These are phyloP conservation scores for Pemphredon lugubris DNA, from an alignment of 2,888 invertebrate genomes.

Conservation along the genomic window DNA sequence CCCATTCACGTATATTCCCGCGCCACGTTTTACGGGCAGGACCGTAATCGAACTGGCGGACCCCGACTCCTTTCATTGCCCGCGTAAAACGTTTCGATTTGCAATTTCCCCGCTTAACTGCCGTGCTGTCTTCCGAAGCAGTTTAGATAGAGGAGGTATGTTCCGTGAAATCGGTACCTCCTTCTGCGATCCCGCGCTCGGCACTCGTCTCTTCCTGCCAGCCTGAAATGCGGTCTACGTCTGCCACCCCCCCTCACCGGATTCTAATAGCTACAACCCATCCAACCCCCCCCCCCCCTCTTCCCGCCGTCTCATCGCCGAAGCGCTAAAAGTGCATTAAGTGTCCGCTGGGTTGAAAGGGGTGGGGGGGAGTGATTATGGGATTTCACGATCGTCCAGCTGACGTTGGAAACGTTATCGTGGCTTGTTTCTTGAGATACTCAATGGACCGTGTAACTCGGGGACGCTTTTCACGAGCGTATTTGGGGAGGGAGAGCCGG, in stretches of 20 bases:
- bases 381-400: constrained; percentile 25
- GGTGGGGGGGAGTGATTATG: constrained; percentile 26
- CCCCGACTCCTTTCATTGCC: constrained; percentile 70
- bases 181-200: constrained; percentile 7
- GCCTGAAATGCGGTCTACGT: constrained; percentile 22
- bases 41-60: constrained; percentile 66
- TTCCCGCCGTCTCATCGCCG: constrained; percentile 8
- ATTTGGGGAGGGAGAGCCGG: not conserved
- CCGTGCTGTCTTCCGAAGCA: constrained; percentile 65
- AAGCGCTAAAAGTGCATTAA: constrained; percentile 50
- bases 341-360: too few species aligned
- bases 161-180: constrained; percentile 42
- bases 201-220: not conserved
- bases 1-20: constrained; percentile 50
- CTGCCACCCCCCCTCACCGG: too few species aligned
- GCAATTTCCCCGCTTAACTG: constrained; percentile 75
- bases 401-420: constrained; percentile 8
- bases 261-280: constrained; percentile 43
- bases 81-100: constrained; percentile 77
- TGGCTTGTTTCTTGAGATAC: not conserved
- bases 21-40: constrained; percentile 53
- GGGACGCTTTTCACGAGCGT: not conserved
- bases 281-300: too few species aligned
- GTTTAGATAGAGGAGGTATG: constrained; percentile 63
- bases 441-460: not conserved